These are phyloP conservation scores for Drosophila pruinosa DNA, from an alignment of 1,140 invertebrate species.

Conservation along the genomic window DNA sequence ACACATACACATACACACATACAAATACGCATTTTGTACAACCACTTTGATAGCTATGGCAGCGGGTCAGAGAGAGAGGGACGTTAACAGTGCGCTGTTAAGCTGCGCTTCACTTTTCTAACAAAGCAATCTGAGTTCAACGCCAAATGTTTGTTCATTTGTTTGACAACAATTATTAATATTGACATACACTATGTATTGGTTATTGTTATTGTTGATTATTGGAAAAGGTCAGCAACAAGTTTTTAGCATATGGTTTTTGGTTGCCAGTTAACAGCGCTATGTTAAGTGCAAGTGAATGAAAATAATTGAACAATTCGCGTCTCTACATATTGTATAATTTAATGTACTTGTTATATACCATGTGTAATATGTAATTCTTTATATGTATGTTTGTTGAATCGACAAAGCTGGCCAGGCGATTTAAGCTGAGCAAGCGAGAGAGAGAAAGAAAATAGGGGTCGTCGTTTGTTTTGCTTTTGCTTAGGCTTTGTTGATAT, in stretches of 20 bases:
- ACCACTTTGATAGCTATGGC: not conserved
- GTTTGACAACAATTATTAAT: not conserved
- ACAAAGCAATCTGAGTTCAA: not conserved
- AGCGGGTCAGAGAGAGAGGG: not conserved
- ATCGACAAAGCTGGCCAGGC: too few species aligned
- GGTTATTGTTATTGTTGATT: not conserved
- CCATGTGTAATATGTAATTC: too few species aligned
- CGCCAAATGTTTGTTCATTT: too few species aligned
- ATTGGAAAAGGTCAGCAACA: constrained; percentile 17
- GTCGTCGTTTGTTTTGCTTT: constrained; percentile 8
- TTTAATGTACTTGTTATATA: too few species aligned
- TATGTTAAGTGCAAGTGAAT: constrained; percentile 15
- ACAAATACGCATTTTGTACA: not conserved
- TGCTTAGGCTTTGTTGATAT: not conserved
- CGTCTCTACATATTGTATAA: not conserved
- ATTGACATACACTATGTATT: not conserved
- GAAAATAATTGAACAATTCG: not conserved
- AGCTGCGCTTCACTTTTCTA: not conserved
- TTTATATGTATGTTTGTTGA: not conserved
- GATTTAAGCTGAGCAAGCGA: too few species aligned
- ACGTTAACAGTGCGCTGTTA: constrained; percentile 12
- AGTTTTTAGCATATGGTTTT: too few species aligned
- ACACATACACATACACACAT: not conserved
- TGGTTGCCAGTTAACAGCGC: constrained; percentile 21
- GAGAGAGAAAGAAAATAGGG: not conserved